phyloP scores from a whole-genome alignment of 2,888 invertebrate genomes.

The Hirtodrosophila alboralis region DNA sequence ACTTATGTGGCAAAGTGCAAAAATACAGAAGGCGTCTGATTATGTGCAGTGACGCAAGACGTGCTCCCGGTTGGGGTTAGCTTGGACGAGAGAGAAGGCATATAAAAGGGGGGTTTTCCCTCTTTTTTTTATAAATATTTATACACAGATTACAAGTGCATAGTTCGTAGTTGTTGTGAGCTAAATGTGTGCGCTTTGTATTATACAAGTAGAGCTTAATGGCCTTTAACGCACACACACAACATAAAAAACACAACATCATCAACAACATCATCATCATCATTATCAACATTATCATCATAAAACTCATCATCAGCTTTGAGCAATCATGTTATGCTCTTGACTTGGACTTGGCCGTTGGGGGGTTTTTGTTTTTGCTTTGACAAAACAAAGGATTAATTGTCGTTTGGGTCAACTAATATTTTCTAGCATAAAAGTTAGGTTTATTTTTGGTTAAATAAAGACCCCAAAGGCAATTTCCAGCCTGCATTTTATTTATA shows the following conservation, averaged over 20 bases:
- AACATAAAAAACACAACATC: conserved; percentile 13
- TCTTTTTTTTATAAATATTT: conserved; percentile 74
- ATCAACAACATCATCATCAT: conserved; percentile 24
- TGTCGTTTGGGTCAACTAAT: conserved; percentile 42
- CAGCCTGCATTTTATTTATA: conserved; percentile 21
- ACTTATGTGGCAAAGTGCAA: conserved; percentile 39
- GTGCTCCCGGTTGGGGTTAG: conserved; percentile 1
- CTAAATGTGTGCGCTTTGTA: conserved; percentile 75
- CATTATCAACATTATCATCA: conserved; percentile 18
- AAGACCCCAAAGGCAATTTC: no score
- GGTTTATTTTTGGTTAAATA: no score
- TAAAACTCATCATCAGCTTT: conserved; percentile 26
- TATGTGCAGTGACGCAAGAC: conserved; percentile 63
- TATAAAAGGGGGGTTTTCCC: no score
- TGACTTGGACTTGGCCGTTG: conserved; percentile 29
- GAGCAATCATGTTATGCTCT: conserved; percentile 45
- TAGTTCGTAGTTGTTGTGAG: conserved; percentile 57
- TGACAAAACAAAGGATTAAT: conserved; percentile 68
- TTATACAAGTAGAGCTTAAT: conserved; percentile 78
- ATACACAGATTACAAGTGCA: conserved; percentile 65
- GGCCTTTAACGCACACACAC: conserved; percentile 66
- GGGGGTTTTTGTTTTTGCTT: neutral
- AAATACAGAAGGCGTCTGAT: conserved; percentile 58
- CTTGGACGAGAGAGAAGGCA: conserved; percentile 9
- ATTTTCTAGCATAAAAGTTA: conserved; percentile 1